Evolutionary conservation across 2,113 vertebrate species (phyloP).

Genomic region (Tricholaema leucomelas): DNA sequence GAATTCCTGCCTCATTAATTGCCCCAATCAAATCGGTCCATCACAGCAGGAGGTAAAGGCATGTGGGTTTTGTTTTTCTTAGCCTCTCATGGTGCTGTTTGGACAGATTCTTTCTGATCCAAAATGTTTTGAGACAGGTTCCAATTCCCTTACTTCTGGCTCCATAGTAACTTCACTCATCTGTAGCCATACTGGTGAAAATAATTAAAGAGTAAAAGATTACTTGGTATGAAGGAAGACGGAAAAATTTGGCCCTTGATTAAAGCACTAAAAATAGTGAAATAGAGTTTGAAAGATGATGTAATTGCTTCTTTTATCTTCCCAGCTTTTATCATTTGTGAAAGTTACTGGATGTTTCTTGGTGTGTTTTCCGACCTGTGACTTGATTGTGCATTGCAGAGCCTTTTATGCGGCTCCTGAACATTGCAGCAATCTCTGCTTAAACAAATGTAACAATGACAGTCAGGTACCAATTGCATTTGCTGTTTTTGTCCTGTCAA

Average conservation of each 20-base stretch:
- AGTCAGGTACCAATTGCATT: conserved; percentile 52
- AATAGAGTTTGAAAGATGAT: conserved; percentile 34
- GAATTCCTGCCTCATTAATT: too few species aligned
- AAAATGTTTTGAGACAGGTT: background rate
- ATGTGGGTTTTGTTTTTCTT: background rate
- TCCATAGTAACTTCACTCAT: background rate
- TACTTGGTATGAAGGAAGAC: conserved; percentile 1
- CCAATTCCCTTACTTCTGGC: background rate
- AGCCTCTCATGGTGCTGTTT: background rate
- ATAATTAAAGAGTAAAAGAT: background rate
- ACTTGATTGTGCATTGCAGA: conserved; percentile 54
- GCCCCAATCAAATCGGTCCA: too few species aligned
- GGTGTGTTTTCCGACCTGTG: conserved; percentile 62
- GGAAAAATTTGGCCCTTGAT: conserved; percentile 33
- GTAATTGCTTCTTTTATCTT: conserved; percentile 58
- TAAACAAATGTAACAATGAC: conserved; percentile 65
- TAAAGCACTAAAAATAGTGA: conserved; percentile 47
- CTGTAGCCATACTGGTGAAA: background rate
- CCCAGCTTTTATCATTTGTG: conserved; percentile 39
- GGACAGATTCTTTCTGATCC: background rate
- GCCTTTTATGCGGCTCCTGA: conserved; percentile 19
- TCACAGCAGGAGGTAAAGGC: background rate
- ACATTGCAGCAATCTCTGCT: conserved; percentile 52
- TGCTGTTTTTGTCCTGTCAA: conserved; percentile 61
- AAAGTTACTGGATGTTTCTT: conserved; percentile 44